phyloP scores from a whole-genome alignment of 1,140 invertebrate species.

The Calliphora vicina region DNA sequence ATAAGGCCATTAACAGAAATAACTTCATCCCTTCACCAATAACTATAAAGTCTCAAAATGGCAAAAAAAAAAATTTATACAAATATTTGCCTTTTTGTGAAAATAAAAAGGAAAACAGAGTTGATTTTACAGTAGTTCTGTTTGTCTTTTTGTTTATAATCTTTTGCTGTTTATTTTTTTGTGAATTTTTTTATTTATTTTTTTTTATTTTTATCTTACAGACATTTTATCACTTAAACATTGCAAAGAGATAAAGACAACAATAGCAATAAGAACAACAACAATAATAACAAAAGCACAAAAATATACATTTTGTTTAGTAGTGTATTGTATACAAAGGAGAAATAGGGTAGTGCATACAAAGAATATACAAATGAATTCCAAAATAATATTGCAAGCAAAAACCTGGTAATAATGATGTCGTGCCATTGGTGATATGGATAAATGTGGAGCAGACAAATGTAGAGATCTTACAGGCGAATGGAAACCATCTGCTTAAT shows the following conservation, averaged over 20 bases:
- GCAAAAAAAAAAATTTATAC: not conserved
- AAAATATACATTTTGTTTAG: not conserved
- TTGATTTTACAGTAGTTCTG: not conserved
- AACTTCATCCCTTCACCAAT: not conserved
- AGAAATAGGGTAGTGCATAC: not conserved
- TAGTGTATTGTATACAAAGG: not conserved
- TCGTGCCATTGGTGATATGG: no score
- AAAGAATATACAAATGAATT: no score
- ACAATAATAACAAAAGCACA: not conserved
- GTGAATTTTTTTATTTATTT: not conserved
- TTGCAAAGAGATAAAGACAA: not conserved
- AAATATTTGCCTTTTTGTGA: constrained; percentile 2
- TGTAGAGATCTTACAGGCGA: no score
- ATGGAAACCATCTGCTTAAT: no score
- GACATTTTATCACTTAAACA: not conserved
- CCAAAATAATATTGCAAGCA: no score
- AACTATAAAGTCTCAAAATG: no score
- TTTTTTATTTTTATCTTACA: not conserved
- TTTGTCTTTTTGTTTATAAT: constrained; percentile 11
- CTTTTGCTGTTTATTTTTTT: not conserved
- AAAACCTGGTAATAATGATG: no score
- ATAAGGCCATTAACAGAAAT: no score
- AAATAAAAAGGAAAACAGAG: not conserved
- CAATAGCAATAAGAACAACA: no score
- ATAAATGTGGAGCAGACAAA: no score